A percentile compares a stretch with the other conserved stretches of the same genome.
Conservation (phyloP, 2,113 vertebrate genomes). For the Sigmodon hispidus region DNA sequence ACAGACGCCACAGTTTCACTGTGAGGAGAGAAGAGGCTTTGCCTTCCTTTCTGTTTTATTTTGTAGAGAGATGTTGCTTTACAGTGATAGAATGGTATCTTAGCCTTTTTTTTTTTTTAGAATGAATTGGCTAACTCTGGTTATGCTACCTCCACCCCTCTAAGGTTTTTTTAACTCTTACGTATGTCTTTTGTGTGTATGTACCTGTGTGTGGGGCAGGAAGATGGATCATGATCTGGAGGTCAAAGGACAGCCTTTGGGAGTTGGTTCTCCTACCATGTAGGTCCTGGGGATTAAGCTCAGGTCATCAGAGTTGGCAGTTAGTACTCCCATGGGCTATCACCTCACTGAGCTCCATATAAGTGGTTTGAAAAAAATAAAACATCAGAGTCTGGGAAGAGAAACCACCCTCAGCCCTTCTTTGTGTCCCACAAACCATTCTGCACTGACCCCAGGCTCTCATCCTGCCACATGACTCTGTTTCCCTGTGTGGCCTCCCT, state of each 20-base stretch:
- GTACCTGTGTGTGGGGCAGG: background rate
- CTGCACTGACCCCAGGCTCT: too few species aligned
- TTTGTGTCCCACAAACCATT: background rate
- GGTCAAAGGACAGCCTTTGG: background rate
- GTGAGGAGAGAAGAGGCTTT: background rate
- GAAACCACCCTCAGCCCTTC: background rate
- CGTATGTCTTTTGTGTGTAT: background rate
- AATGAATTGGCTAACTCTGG: background rate
- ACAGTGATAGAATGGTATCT: background rate
- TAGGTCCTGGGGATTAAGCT: background rate
- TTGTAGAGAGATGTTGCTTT: background rate
- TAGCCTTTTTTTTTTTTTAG: background rate
- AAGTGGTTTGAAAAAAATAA: background rate
- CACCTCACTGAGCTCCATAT: background rate
- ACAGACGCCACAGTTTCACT: background rate
- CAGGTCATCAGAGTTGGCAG: background rate
- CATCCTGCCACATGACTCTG: background rate
- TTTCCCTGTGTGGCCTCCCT: rapidly evolving
- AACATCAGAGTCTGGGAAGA: background rate
- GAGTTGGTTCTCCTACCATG: background rate
- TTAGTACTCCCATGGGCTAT: background rate
- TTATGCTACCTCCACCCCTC: background rate
- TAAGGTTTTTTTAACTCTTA: background rate
- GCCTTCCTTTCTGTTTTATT: constrained; percentile 1
- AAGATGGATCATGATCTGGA: too few species aligned